Conservation (phyloP, 1,140 invertebrate species). For the Cotesia glomerata region DNA sequence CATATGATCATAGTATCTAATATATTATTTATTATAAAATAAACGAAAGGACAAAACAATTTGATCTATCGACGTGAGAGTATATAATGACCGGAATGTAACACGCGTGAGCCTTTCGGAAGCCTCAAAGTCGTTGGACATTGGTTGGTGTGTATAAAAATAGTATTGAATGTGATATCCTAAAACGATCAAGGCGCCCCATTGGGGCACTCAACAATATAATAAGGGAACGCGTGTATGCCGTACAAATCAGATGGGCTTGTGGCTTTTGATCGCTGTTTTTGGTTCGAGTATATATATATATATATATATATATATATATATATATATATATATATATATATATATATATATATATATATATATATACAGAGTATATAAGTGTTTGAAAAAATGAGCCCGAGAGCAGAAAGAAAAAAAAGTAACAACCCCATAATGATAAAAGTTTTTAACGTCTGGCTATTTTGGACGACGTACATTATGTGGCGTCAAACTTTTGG, state of each 20-base stretch:
- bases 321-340: too few species aligned
- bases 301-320: too few species aligned
- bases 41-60: too few species aligned
- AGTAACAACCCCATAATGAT: neutral
- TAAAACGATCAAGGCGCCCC: constrained; percentile 5
- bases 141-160: neutral
- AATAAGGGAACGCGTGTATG: neutral
- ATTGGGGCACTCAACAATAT: neutral
- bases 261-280: neutral
- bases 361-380: too few species aligned
- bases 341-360: too few species aligned
- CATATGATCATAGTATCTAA: too few species aligned
- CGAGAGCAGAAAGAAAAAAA: neutral
- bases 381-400: too few species aligned
- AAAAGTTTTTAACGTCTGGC: neutral
- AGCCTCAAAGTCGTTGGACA: constrained; percentile 8
- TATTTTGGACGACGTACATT: neutral
- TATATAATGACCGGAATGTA: neutral
- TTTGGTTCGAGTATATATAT: neutral
- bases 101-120: constrained; percentile 13
- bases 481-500: neutral
- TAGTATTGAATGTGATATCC: neutral
- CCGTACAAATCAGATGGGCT: constrained; percentile 11
- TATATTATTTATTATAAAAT: too few species aligned
- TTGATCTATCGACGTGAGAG: neutral